Evolutionary conservation across 2,797 vertebrate genomes (phyloP), one percentile per base, ranked within the genome.

Genomic region (Cetoscarus ocellatus): DNA sequence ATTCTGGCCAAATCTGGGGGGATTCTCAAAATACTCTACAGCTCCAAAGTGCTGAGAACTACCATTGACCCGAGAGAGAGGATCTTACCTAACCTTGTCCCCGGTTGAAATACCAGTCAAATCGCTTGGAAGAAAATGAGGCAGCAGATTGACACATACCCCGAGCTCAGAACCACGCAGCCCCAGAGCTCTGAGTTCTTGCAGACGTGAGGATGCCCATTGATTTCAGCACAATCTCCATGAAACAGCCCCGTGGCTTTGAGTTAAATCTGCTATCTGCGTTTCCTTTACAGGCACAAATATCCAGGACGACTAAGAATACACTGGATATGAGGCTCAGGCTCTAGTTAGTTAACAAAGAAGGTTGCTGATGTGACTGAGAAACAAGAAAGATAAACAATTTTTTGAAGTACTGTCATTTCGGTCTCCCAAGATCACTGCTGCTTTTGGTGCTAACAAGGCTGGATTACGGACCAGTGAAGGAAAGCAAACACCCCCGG

Each of bases 221-320:
- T 86, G 86, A 88, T 86, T 85, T 85, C 61, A 68, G 40, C 55
- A 80, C 77, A 87, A 88, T 88, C 85, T 71, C 75, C 61, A 64
- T 79, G 77, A 90, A 88, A 83, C 81, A 83, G 73, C 83, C 38
- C 75, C 62, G 78, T 74, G 77, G 78, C 75, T 86, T 55, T 58
- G 42, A 79, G 72, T 73, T 84, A 86, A 84, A 72, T 75, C 84
- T 71, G 79, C 67, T 83, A 76, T 86, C 87, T 84, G 62, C 80
- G 70, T 54, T 68, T 67, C 69, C 79, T 79, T 77, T 59, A 27
- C 27, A 77, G 77, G 79, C 73, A 55, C 69, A 82, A 75, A 83
- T 73, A 65, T 77, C 61, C 68, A 74, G 72, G 67, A 80, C 12
- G 6, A 81, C 56, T 66, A 35, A 71, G 49, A 78, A 73, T 55